Evolutionary conservation across 2,888 invertebrate genomes (phyloP).

Genomic region (Rugalucina vietnamica): DNA sequence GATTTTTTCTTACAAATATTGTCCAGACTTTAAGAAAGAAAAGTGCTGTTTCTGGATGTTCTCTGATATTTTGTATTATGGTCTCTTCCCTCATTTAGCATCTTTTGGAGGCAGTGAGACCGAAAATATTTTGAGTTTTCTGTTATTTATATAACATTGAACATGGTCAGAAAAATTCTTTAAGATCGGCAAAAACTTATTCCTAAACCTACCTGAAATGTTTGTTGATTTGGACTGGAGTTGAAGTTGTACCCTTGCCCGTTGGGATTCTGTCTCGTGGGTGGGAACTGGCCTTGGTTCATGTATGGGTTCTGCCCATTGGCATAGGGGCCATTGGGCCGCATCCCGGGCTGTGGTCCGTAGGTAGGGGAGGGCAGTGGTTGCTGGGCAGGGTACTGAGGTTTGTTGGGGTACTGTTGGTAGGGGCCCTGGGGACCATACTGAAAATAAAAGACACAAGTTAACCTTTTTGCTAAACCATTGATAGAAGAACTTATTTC

Average conservation of each 20-base stretch:
- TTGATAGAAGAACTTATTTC: too few relatives aligned
- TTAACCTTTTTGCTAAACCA: too few relatives aligned
- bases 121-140: too few relatives aligned
- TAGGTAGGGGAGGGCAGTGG: slow-evolving; percentile 81
- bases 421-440: slow-evolving; percentile 61
- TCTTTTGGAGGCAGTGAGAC: too few relatives aligned
- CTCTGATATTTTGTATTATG: too few relatives aligned
- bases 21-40: too few relatives aligned
- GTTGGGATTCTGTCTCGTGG: slow-evolving; percentile 67
- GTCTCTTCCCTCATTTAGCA: too few relatives aligned
- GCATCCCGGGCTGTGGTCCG: slow-evolving; percentile 74
- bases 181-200: neutral
- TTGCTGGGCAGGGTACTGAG: slow-evolving; percentile 80
- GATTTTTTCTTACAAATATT: too few relatives aligned
- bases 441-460: slow-evolving; percentile 25
- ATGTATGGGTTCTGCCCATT: slow-evolving; percentile 79
- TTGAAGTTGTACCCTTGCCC: slow-evolving; percentile 68
- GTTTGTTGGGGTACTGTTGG: slow-evolving; percentile 77
- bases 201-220: slow-evolving; percentile 65
- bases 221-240: slow-evolving; percentile 67
- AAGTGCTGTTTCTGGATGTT: too few relatives aligned
- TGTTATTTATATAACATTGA: too few relatives aligned
- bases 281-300: slow-evolving; percentile 73
- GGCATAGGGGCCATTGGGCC: slow-evolving; percentile 77
- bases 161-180: too few relatives aligned